A percentile compares a stretch with the other conserved stretches of the same genome.
These are phyloP conservation scores for Pristionchus maxplancki DNA, from an alignment of 2,888 invertebrate species.

Conservation along the genomic window DNA sequence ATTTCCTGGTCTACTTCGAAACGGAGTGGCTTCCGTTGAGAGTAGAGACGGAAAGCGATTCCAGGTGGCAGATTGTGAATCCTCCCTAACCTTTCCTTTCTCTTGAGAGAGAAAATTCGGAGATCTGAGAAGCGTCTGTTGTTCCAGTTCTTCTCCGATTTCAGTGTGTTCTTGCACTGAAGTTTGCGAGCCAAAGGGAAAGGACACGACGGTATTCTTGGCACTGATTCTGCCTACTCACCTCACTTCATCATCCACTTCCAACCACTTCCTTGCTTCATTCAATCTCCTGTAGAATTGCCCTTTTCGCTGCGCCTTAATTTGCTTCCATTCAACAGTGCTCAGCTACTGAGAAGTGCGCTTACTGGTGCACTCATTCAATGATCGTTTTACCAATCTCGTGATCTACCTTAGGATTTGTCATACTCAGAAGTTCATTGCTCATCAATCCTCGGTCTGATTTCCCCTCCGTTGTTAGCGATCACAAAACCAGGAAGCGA, in stretches of 20 bases:
- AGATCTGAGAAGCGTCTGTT: neutral
- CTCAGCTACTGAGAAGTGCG: neutral
- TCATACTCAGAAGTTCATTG: neutral
- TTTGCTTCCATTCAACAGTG: neutral
- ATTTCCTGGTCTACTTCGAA: neutral
- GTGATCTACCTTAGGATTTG: neutral
- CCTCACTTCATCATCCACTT: too few relatives aligned
- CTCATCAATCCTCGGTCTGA: neutral
- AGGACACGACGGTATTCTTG: too few relatives aligned
- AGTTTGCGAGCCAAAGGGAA: neutral
- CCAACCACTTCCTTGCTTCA: neutral
- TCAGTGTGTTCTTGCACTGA: neutral
- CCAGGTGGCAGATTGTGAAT: neutral
- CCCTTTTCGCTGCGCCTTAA: neutral
- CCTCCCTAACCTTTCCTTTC: neutral
- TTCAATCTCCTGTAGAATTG: neutral
- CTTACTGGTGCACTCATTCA: neutral
- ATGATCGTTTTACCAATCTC: neutral
- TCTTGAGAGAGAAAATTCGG: neutral
- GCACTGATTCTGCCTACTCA: too few relatives aligned
- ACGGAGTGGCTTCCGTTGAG: neutral
- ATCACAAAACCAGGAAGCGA: neutral
- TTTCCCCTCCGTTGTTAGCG: neutral
- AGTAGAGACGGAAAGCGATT: neutral
- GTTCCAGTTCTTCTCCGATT: neutral